These are phyloP conservation scores for Aleiodes sp. DNA, from an alignment of 1,140 invertebrate genomes.

Conservation along the genomic window DNA sequence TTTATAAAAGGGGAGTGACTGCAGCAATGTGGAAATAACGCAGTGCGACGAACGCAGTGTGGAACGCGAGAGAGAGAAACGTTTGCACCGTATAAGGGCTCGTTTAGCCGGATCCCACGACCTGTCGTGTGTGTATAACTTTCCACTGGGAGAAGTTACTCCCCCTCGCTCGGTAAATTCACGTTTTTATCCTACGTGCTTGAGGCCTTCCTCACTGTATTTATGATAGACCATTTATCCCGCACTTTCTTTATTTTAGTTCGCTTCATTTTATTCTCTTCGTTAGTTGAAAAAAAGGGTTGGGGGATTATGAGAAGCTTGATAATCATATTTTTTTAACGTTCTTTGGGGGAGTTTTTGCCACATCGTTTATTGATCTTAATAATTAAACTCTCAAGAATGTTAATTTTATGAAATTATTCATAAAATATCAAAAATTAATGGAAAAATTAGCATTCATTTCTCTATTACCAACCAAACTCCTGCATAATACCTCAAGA, in stretches of 20 bases:
- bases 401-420: too few relatives aligned
- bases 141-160: neutral
- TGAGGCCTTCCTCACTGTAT: neutral
- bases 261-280: neutral
- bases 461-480: too few relatives aligned
- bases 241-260: too few relatives aligned
- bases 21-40: neutral
- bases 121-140: neutral
- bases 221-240: neutral
- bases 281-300: neutral
- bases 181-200: neutral
- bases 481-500: too few relatives aligned
- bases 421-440: too few relatives aligned
- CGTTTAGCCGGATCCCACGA: slow-evolving; percentile 41
- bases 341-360: neutral
- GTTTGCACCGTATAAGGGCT: slow-evolving; percentile 47
- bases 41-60: slow-evolving; percentile 22
- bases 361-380: too few relatives aligned
- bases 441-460: too few relatives aligned
- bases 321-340: neutral
- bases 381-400: too few relatives aligned
- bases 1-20: too few relatives aligned
- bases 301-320: too few relatives aligned
- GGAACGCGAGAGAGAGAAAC: slow-evolving; percentile 36
- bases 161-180: neutral